Evolutionary conservation across 2,113 vertebrate species (phyloP).

Genomic region (Mesocricetus auratus): DNA sequence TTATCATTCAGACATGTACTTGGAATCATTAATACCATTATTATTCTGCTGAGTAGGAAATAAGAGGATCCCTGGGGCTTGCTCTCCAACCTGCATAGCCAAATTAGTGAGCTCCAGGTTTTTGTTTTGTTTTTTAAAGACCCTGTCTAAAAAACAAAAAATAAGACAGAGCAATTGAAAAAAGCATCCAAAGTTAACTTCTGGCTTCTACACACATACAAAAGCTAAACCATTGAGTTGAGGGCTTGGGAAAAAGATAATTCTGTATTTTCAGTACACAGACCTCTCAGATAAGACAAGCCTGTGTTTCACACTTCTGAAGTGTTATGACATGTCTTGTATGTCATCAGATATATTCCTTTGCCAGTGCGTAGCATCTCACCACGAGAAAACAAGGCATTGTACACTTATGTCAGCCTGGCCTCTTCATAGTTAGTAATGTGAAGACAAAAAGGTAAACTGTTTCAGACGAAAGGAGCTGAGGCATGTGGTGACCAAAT

Average conservation of each 20-base stretch:
- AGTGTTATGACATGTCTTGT: background rate
- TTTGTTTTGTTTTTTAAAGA: background rate
- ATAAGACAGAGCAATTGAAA: background rate
- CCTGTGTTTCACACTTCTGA: background rate
- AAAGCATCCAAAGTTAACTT: background rate
- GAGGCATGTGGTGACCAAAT: background rate
- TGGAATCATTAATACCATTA: background rate
- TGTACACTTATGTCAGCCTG: background rate
- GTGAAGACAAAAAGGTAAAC: background rate
- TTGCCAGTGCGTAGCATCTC: background rate
- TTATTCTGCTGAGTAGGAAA: background rate
- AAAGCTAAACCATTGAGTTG: background rate
- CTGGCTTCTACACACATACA: background rate
- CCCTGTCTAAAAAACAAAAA: background rate
- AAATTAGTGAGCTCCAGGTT: background rate
- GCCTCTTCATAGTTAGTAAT: background rate
- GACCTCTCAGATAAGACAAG: background rate
- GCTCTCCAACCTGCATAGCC: background rate
- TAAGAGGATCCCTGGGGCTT: background rate
- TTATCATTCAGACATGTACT: background rate
- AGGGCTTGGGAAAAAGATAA: too few relatives aligned
- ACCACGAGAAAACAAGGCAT: background rate
- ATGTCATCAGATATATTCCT: fast-evolving
- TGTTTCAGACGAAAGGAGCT: background rate
- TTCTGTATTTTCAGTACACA: background rate